These are phyloP conservation scores for Pemphigus obesinymphae DNA, from an alignment of 1,140 invertebrate species.

Conservation along the genomic window DNA sequence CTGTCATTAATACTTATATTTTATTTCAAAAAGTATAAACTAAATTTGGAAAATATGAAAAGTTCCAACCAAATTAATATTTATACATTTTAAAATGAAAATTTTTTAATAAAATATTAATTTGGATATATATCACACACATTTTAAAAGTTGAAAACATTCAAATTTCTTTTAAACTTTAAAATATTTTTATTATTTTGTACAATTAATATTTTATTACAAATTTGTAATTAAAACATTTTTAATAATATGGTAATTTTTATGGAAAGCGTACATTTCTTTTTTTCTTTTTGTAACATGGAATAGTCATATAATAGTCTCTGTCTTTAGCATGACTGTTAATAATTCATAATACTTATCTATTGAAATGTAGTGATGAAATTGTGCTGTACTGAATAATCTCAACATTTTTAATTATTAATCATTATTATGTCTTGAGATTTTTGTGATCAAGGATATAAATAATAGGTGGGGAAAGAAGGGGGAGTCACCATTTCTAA, in stretches of 20 bases:
- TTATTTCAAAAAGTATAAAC: background rate
- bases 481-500: too few relatives aligned
- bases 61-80: too few relatives aligned
- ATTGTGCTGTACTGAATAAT: background rate
- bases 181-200: background rate
- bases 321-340: background rate
- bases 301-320: background rate
- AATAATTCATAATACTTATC: background rate
- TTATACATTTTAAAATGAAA: background rate
- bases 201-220: background rate
- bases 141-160: background rate
- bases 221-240: background rate
- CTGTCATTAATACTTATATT: too few relatives aligned
- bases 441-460: too few relatives aligned
- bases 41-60: background rate
- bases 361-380: background rate
- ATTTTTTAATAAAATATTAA: background rate
- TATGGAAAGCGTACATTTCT: slow-evolving; percentile 20
- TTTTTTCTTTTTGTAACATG: background rate
- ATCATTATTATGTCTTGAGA: background rate
- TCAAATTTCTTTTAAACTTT: background rate
- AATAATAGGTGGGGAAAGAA: too few relatives aligned
- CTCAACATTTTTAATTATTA: background rate
- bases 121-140: background rate
- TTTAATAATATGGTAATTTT: background rate